These are phyloP conservation scores for Tupaia tana DNA, from an alignment of 2,113 vertebrate species.

Conservation along the genomic window DNA sequence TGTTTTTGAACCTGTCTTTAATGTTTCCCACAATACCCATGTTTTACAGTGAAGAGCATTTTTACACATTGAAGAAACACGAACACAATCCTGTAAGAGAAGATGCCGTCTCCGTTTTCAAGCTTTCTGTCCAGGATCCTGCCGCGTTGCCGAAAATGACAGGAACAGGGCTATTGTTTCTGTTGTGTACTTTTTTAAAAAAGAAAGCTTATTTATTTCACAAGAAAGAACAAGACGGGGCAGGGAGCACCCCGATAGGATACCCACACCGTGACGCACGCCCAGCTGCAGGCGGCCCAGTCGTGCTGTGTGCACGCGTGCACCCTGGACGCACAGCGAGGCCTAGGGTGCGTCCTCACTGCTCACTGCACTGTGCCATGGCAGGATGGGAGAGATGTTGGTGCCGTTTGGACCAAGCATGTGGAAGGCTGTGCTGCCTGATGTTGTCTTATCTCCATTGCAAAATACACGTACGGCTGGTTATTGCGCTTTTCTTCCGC, in stretches of 20 bases:
- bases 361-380: too few relatives aligned
- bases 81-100: not conserved
- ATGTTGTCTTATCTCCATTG: not conserved
- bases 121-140: not conserved
- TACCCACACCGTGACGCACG: too few relatives aligned
- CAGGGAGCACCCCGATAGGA: too few relatives aligned
- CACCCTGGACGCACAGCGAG: too few relatives aligned
- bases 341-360: too few relatives aligned
- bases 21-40: not conserved
- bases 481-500: not conserved
- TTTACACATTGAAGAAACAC: not conserved
- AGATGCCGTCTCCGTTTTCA: not conserved
- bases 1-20: not conserved
- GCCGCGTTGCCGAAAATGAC: accelerated
- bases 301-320: too few relatives aligned
- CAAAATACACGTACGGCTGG: not conserved
- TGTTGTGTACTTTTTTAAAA: not conserved
- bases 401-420: not conserved
- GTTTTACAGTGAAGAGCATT: not conserved
- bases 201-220: not conserved
- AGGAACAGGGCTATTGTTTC: not conserved
- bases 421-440: not conserved
- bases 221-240: too few relatives aligned
- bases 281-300: too few relatives aligned
- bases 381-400: not conserved